phyloP scores from a whole-genome alignment of 2,888 invertebrate species.

The Itoplectis maculator region DNA sequence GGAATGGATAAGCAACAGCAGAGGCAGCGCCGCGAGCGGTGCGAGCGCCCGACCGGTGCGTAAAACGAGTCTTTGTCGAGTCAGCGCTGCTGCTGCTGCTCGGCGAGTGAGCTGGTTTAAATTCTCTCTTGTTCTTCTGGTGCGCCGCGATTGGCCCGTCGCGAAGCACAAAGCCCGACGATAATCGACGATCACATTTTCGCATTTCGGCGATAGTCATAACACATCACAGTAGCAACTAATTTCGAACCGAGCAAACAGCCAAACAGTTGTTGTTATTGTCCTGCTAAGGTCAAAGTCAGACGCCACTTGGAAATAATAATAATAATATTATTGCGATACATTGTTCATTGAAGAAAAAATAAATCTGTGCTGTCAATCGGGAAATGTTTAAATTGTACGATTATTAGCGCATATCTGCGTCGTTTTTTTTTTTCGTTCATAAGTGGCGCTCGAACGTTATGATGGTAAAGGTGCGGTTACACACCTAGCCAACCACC shows the following conservation, averaged over 20 bases:
- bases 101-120: slow-evolving; percentile 29
- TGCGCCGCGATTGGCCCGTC: too few species aligned
- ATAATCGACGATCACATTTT: too few species aligned
- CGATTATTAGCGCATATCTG: background rate
- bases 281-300: background rate
- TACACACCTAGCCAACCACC: slow-evolving; percentile 39
- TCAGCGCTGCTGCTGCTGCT: slow-evolving; percentile 43
- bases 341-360: too few species aligned
- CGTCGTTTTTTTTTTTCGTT: background rate
- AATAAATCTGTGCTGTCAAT: too few species aligned
- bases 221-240: too few species aligned
- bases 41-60: background rate
- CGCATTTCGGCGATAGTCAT: too few species aligned
- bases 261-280: slow-evolving; percentile 4
- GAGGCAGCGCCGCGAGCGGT: background rate
- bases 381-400: too few species aligned
- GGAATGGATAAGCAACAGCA: slow-evolving; percentile 14
- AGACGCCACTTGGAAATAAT: background rate
- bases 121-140: slow-evolving; percentile 42
- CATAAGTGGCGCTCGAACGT: slow-evolving; percentile 10
- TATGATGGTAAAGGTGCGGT: slow-evolving; percentile 34
- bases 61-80: slow-evolving; percentile 59
- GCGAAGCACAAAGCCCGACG: too few species aligned
- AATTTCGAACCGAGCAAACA: too few species aligned
- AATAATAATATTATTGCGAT: background rate